These are phyloP conservation scores for Mesembrinibis cayennensis DNA, from an alignment of 2,113 vertebrate genomes.

Conservation along the genomic window DNA sequence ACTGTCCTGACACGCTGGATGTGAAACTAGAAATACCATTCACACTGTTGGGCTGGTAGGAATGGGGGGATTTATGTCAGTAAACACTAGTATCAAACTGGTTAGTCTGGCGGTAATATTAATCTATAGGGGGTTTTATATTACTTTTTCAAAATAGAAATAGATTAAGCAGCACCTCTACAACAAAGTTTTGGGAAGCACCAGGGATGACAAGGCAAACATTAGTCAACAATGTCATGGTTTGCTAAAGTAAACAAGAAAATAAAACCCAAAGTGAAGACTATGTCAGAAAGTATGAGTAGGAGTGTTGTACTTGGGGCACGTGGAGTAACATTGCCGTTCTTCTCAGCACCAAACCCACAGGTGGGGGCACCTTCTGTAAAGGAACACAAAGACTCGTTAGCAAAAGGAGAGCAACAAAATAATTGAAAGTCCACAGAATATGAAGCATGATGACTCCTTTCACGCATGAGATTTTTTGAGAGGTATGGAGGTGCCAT, in stretches of 20 bases:
- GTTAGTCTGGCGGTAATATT: not conserved
- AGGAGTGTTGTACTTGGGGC: not conserved
- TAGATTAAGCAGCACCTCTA: not conserved
- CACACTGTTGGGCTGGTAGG: rapidly evolving
- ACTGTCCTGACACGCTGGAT: not conserved
- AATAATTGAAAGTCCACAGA: not conserved
- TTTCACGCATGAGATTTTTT: not conserved
- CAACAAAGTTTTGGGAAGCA: not conserved
- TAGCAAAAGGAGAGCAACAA: not conserved
- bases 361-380: not conserved
- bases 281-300: not conserved
- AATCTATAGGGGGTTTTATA: too few relatives aligned
- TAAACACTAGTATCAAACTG: not conserved
- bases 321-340: rapidly evolving
- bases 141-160: not conserved
- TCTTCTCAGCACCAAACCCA: not conserved
- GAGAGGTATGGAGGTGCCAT: too few relatives aligned
- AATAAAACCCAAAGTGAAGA: not conserved
- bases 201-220: not conserved
- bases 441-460: not conserved
- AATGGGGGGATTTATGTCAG: not conserved
- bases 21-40: not conserved
- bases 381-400: not conserved
- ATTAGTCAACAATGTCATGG: not conserved
- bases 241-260: not conserved